These are phyloP conservation scores for Pheucticus melanocephalus DNA, from an alignment of 2,113 vertebrate species.

Conservation along the genomic window DNA sequence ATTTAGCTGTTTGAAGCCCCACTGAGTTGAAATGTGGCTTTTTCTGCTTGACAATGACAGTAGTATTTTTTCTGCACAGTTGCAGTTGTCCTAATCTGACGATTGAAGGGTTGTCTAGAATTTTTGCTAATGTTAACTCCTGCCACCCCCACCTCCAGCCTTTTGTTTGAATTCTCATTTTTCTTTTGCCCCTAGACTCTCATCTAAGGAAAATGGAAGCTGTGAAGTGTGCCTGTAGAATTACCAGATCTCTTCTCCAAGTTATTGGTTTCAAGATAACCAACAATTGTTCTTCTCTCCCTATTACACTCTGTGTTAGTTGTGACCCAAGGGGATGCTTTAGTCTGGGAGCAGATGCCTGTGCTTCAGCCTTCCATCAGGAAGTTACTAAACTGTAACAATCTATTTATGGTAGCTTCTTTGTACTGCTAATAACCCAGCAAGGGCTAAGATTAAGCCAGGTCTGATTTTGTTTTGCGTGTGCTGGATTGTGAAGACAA, in stretches of 20 bases:
- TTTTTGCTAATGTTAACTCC: not conserved
- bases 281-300: not conserved
- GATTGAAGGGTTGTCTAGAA: not conserved
- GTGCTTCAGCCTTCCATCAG: conserved; percentile 13
- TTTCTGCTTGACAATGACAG: not conserved
- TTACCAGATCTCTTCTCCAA: not conserved
- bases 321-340: not conserved
- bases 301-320: not conserved
- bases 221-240: not conserved
- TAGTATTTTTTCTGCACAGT: not conserved
- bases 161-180: not conserved
- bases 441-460: conserved; percentile 21
- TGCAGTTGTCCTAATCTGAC: not conserved
- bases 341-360: conserved; percentile 22
- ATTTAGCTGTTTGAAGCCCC: not conserved
- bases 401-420: conserved; percentile 58
- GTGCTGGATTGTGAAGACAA: not conserved
- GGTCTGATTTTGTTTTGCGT: not conserved
- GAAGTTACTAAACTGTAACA: conserved; percentile 46
- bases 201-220: not conserved
- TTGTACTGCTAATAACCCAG: conserved; percentile 46
- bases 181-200: not conserved
- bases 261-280: not conserved
- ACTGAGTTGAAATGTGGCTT: not conserved
- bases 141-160: not conserved